Conservation (phyloP, 2,888 invertebrate genomes). For the Oeneis ivallda region DNA sequence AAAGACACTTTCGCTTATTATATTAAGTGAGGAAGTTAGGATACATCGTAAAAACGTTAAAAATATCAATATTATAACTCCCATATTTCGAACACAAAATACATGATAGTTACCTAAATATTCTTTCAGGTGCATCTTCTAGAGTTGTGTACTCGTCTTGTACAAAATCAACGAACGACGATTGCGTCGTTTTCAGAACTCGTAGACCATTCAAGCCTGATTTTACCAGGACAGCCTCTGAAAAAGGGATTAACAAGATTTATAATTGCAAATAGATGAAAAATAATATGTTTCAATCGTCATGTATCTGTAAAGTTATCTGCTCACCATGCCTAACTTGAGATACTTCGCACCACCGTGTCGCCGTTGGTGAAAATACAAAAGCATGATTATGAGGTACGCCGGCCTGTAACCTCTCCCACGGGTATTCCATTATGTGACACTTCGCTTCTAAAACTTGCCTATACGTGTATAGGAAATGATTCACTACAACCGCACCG, state of each 20-base stretch:
- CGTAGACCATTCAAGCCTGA: constrained; percentile 87
- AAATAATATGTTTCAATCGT: too few species aligned
- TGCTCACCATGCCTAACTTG: constrained; percentile 85
- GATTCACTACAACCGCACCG: constrained; percentile 86
- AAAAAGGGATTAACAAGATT: constrained; percentile 33
- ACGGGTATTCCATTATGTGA: constrained; percentile 87
- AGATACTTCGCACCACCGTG: constrained; percentile 86
- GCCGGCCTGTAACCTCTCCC: constrained; percentile 84
- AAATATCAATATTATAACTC: too few species aligned
- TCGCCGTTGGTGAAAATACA: constrained; percentile 85
- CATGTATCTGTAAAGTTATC: background rate
- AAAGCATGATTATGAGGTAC: constrained; percentile 89
- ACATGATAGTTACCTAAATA: constrained; percentile 75
- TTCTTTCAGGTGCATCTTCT: constrained; percentile 87
- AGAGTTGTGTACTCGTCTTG: constrained; percentile 89
- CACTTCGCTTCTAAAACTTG: constrained; percentile 87
- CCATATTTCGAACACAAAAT: background rate
- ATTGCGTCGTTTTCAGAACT: constrained; percentile 90
- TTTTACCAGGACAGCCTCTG: constrained; percentile 82
- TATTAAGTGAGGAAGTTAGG: too few species aligned
- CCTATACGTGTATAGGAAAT: constrained; percentile 88
- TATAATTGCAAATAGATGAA: background rate
- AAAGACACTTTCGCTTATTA: too few species aligned
- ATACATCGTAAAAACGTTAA: too few species aligned
- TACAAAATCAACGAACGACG: constrained; percentile 89